phyloP scores from a whole-genome alignment of 2,113 vertebrate species.

The Chaenocephalus aceratus region DNA sequence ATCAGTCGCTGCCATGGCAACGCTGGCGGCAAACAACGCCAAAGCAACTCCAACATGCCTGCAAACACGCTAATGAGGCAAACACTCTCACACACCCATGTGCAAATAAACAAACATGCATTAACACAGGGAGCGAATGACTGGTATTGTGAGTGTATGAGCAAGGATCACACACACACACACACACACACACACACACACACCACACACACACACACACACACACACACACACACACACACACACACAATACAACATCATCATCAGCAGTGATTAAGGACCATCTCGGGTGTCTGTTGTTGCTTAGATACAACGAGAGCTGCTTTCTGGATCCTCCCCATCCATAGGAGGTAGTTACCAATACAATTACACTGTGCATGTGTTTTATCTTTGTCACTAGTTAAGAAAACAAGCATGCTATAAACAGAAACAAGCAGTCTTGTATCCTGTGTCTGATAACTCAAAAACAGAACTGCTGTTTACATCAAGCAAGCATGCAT shows the following conservation, averaged over 20 bases:
- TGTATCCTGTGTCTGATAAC: background rate
- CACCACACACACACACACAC: slow-evolving; percentile 22
- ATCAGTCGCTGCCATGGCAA: slow-evolving; percentile 71
- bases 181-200: no score
- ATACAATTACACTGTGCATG: slow-evolving; percentile 39
- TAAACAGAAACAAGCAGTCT: background rate
- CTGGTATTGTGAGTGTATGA: background rate
- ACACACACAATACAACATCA: slow-evolving; percentile 60
- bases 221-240: slow-evolving; percentile 28
- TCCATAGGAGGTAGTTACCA: slow-evolving; percentile 50
- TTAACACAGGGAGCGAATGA: background rate
- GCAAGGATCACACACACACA: background rate
- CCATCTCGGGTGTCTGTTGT: slow-evolving; percentile 75
- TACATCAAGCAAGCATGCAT: background rate
- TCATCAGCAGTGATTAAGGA: slow-evolving; percentile 67
- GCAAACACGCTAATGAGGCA: slow-evolving; percentile 41
- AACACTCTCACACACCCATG: slow-evolving; percentile 1
- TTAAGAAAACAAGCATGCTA: slow-evolving; percentile 15
- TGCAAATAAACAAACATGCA: background rate
- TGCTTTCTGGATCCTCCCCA: slow-evolving; percentile 58
- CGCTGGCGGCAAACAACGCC: slow-evolving; percentile 47
- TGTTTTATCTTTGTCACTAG: slow-evolving; percentile 17
- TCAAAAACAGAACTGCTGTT: background rate
- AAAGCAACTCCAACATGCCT: slow-evolving; percentile 49
- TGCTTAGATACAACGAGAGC: slow-evolving; percentile 83